Percentiles rank a stretch among this genome's conserved stretches.
Conservation (phyloP, 2,797 vertebrate species). For the Numenius phaeopus region DNA sequence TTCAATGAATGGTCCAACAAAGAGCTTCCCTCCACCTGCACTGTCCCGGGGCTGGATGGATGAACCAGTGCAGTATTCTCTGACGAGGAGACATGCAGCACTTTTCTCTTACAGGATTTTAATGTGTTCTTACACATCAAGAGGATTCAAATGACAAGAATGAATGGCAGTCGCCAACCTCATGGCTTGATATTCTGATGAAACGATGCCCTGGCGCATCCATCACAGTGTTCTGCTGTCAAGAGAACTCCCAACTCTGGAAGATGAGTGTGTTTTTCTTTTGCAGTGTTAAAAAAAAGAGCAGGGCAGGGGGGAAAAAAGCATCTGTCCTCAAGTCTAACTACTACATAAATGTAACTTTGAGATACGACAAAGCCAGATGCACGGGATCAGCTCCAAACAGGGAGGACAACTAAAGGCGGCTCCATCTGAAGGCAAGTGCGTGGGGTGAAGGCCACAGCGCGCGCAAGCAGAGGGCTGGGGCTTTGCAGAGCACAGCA, state of each 20-base stretch:
- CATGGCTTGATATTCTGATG: conserved; percentile 44
- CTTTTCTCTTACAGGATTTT: background rate
- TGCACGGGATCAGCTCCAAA: background rate
- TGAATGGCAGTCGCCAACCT: conserved; percentile 45
- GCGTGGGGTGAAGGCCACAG: background rate
- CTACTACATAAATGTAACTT: background rate
- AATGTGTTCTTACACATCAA: background rate
- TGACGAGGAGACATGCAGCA: background rate
- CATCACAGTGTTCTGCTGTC: conserved; percentile 55
- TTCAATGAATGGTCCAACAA: background rate
- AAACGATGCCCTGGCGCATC: conserved; percentile 45
- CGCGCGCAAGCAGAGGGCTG: background rate
- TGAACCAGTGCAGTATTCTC: background rate
- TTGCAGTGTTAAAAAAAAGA: background rate
- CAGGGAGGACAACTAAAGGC: background rate
- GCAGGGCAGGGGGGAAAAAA: background rate
- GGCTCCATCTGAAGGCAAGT: background rate
- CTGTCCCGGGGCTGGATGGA: background rate
- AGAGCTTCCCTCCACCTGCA: background rate
- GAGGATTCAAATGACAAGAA: conserved; percentile 9
- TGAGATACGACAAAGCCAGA: background rate
- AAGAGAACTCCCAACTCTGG: conserved; percentile 25
- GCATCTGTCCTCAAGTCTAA: background rate
- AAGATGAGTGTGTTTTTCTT: conserved; percentile 61
- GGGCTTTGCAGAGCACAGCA: background rate